Base-by-base conservation (phyloP, 2,888 invertebrate species). In the Ectobius pallidus region DNA sequence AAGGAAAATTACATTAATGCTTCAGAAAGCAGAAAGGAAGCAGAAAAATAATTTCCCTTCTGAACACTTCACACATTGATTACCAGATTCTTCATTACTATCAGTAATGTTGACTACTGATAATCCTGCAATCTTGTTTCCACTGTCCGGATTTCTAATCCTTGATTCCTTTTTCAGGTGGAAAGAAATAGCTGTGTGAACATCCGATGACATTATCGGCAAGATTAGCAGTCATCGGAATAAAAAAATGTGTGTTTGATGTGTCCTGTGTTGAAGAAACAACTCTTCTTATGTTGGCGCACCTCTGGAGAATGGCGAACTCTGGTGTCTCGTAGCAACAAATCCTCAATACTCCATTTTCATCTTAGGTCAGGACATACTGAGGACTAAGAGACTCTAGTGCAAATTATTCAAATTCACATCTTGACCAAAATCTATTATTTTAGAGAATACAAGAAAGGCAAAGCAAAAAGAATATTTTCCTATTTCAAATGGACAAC, bases 211-310 rank as follows among this genome's bases (percentile, higher is more conserved):
- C 58, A 30, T 30, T 4, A 30, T 16, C 18, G 32, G 32, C 58
- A 58, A 58, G 32, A 58, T 25, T 58, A 58, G 58, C 27, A n/a
- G 58, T 58, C 58, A 58, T 58, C 58, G 58, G 58, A 25, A 30
- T n/a, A 25, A 27, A 22, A 58, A 9, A 58, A 30, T 58, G 58
- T 27, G 58, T 58, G 58, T 58, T 58, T n/a, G 7, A 20, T 58
- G 30, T 58, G 58, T 58, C 58, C 30, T 58, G 58, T 58, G 58
- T 58, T 32, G 27, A 58, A n/a, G 3, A 58, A 58, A 6, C 14
- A 58, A 58, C n/a, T 52, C 9, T 58, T 58, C n/a, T 58, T n/a
- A 58, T 32, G n/a, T n/a, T n/a, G n/a, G n/a, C n/a, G n/a, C n/a
- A n/a, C n/a, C n/a, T n/a, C n/a, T n/a, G n/a, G 58, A n/a, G 30